A percentile compares a stretch with the other conserved stretches of the same genome.
Evolutionary conservation across 1,140 invertebrate genomes (phyloP).

Genomic region (Ectropis grisescens): DNA sequence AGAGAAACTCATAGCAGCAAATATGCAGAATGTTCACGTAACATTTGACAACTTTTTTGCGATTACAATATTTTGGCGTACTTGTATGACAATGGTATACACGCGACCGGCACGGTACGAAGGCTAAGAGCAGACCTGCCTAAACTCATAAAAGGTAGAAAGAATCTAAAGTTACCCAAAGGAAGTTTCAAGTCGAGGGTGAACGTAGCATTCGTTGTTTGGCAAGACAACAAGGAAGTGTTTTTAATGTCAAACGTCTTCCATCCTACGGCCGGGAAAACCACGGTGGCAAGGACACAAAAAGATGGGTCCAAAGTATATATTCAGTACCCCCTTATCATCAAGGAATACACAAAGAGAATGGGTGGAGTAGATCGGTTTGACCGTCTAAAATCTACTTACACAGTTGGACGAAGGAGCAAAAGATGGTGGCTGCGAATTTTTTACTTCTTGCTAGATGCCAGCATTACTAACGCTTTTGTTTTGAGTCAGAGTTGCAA

Average conservation of each 20-base stretch:
- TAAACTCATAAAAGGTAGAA: not conserved
- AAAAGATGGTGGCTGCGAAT: conserved; percentile 12
- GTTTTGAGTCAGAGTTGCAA: no score
- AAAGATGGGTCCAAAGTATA: conserved; percentile 21
- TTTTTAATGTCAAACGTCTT: conserved; percentile 24
- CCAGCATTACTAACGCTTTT: no score
- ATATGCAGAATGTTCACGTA: conserved; percentile 9
- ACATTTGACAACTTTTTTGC: conserved; percentile 22
- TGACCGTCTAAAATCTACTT: conserved; percentile 22
- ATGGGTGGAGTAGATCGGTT: conserved; percentile 31
- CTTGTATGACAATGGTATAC: not conserved
- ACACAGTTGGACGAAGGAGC: conserved; percentile 9
- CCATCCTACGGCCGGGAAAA: conserved; percentile 17
- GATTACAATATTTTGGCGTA: not conserved
- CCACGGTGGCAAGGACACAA: conserved; percentile 23
- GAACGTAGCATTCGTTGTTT: conserved; percentile 24
- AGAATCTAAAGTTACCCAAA: not conserved
- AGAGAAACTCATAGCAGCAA: no score
- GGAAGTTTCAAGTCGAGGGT: conserved; percentile 15
- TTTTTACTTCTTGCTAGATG: no score
- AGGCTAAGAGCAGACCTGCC: not conserved
- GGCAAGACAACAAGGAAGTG: conserved; percentile 28
- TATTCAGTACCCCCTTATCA: conserved; percentile 18
- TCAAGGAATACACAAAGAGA: conserved; percentile 21
- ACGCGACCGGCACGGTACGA: not conserved